A percentile compares a stretch with the other conserved stretches of the same genome.
Conservation (phyloP, 2,797 vertebrate species). For the Eremophila alpestris region DNA sequence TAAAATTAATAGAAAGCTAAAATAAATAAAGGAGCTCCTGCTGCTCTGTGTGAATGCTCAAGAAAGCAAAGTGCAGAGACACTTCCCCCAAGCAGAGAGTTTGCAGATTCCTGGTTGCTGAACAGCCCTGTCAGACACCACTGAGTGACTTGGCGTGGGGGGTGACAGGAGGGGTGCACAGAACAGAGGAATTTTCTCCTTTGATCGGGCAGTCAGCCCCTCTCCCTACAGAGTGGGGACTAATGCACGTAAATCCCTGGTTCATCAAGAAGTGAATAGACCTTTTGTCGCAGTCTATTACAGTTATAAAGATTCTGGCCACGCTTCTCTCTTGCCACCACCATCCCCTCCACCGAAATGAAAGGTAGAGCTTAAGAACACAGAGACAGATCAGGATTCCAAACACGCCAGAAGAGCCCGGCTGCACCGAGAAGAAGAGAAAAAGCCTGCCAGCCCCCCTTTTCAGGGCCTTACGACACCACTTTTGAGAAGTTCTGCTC, state of each 20-base stretch:
- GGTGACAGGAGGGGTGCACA: background rate
- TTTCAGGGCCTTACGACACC: constrained; percentile 28
- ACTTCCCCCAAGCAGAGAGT: background rate
- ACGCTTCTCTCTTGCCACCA: constrained; percentile 23
- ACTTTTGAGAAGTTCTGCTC: constrained; percentile 57
- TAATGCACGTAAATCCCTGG: constrained; percentile 60
- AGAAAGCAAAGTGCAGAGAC: constrained; percentile 1
- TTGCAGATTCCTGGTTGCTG: background rate
- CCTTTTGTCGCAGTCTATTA: constrained; percentile 62
- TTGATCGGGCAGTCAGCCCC: background rate
- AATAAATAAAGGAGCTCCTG: constrained; percentile 46
- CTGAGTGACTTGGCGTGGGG: background rate
- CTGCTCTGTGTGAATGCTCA: background rate
- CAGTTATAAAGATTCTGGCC: constrained; percentile 59
- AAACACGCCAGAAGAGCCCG: background rate
- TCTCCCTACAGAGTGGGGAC: background rate
- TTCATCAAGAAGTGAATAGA: constrained; percentile 66
- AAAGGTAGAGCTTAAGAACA: constrained; percentile 41
- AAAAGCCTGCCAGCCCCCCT: constrained; percentile 1
- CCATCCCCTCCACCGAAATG: constrained; percentile 27
- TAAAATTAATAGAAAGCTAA: constrained; percentile 55
- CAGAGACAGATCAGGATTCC: constrained; percentile 16
- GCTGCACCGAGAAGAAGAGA: background rate
- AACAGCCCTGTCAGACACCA: background rate
- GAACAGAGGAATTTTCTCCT: constrained; percentile 53